Evolutionary conservation across 1,140 invertebrate species (phyloP).

Genomic region (Leptinotarsa defecta): DNA sequence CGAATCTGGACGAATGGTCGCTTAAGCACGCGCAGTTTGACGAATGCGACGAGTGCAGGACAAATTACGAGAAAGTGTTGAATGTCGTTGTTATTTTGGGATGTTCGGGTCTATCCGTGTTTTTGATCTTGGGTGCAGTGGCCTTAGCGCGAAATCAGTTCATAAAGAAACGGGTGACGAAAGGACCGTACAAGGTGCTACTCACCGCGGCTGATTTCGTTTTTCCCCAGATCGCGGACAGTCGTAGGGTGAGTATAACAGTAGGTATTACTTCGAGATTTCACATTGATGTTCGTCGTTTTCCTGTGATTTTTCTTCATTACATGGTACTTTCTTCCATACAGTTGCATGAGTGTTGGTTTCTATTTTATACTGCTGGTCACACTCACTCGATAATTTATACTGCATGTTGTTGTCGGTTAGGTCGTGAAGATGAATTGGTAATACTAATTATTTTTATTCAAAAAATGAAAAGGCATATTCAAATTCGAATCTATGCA

Average conservation of each 20-base stretch:
- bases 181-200: constrained; percentile 77
- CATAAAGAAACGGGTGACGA: constrained; percentile 69
- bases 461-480: too few relatives aligned
- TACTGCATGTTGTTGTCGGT: too few relatives aligned
- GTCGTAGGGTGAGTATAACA: constrained; percentile 63
- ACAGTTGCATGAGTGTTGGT: too few relatives aligned
- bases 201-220: constrained; percentile 75
- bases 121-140: constrained; percentile 44
- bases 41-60: constrained; percentile 51
- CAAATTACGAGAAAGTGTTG: constrained; percentile 40
- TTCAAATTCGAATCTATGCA: too few relatives aligned
- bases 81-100: constrained; percentile 47
- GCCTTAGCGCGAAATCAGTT: constrained; percentile 61
- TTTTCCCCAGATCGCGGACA: constrained; percentile 70
- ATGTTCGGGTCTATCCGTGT: constrained; percentile 49
- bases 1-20: constrained; percentile 52
- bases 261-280: background rate
- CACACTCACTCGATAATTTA: too few relatives aligned
- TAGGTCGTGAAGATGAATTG: too few relatives aligned
- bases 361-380: too few relatives aligned
- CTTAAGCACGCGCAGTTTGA: constrained; percentile 50
- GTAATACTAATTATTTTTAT: too few relatives aligned
- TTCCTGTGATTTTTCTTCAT: background rate
- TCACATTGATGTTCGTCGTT: background rate
- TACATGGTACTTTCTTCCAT: too few relatives aligned